These are phyloP conservation scores for Chauna torquata DNA, from an alignment of 2,113 vertebrate genomes.

Conservation along the genomic window DNA sequence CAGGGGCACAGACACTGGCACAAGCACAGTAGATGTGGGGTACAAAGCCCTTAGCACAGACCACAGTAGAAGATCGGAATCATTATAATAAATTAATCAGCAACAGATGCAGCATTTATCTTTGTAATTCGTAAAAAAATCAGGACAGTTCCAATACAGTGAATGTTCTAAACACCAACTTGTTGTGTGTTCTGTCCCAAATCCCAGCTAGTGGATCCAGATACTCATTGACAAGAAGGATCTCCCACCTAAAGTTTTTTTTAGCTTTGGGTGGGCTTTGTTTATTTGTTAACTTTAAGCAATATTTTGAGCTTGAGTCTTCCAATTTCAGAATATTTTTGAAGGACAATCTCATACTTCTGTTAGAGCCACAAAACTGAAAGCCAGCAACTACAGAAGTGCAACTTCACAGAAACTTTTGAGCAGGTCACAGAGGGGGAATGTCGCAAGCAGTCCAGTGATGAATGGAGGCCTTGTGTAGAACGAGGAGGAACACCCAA, in stretches of 20 bases:
- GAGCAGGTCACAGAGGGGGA: not conserved
- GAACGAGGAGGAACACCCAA: conserved; percentile 5
- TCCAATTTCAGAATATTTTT: not conserved
- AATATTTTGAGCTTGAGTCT: not conserved
- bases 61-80: not conserved
- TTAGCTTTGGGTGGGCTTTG: not conserved
- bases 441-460: not conserved
- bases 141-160: not conserved
- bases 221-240: not conserved
- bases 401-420: not conserved
- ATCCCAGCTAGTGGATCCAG: not conserved
- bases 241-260: not conserved
- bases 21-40: not conserved
- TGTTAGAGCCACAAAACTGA: not conserved
- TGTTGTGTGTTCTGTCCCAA: not conserved
- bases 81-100: not conserved
- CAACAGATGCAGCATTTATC: not conserved
- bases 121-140: not conserved
- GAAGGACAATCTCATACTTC: not conserved
- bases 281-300: not conserved
- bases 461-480: conserved; percentile 52
- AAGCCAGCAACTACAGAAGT: not conserved
- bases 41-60: not conserved
- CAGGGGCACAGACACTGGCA: not conserved
- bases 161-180: not conserved